Base-by-base conservation (phyloP, 35 echinoderm and acorn worm genomes). In the Diadema setosum region DNA sequence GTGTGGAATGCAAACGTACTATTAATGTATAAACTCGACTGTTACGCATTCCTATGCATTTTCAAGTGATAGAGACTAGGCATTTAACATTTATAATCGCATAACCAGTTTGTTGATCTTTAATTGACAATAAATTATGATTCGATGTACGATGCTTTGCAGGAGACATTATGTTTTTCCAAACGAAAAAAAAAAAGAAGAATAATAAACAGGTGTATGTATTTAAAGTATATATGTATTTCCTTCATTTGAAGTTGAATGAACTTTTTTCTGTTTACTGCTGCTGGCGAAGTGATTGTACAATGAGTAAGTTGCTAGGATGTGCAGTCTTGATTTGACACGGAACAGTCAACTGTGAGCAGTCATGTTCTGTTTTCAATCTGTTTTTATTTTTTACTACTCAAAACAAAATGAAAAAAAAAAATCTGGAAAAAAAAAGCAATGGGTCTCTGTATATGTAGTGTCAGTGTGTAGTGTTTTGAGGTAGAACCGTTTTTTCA, bases 131-230 rank as follows among this genome's bases (percentile, higher is more conserved):
- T 26, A 34, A 67, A 67, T 67, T 65, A 65, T 27, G 26, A 65
- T 65, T 65, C 63, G 21, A 34, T 67, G 63, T 67, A 67, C 37
- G 63, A 67, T 34, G 63, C 63, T 67, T 67, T 55, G 2, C 49
- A 55, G 21, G 49, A 12, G 21, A 0, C 18, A 33, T 32, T 29
- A 14, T 67, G 30, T 32, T 29, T 27, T 67, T 67, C 35, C 37
- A 33, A 33, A 26, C 63, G 37, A 67, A 34, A 67, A 67, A n/a
- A n/a, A n/a, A n/a, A n/a, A n/a, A n/a, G n/a, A n/a, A n/a, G n/a
- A n/a, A n/a, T n/a, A n/a, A n/a, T n/a, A n/a, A n/a, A n/a, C n/a
- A 67, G 63, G 63, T 67, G 63, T 67, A 67, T 67, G 63, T 67
- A 67, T 67, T 67, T 67, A 34, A 67, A 67, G 30, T 67, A 67